Evolutionary conservation across 2,113 vertebrate genomes (phyloP), one percentile per base, ranked within the genome.

Genomic region (Pycnonotus jocosus): DNA sequence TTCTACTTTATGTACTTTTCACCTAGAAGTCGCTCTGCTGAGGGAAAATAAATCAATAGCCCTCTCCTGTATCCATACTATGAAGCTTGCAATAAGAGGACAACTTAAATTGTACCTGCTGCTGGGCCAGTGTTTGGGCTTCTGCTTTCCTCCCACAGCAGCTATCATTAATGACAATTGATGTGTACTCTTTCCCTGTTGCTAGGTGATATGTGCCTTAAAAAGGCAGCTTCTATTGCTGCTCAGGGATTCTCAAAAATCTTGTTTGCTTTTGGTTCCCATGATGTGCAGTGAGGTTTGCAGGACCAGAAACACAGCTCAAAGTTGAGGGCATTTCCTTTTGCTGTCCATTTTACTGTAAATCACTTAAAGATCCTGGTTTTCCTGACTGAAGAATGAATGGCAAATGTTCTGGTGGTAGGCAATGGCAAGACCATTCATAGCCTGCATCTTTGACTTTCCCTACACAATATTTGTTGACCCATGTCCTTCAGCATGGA

Each of bases 1-100:
- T 95, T 44, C 83, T 95, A 13, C 81, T 96, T 89, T 86, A 95
- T 94, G 53, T 88, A 88, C 82, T 90, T 93, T 93, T 81, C 88
- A 86, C 80, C 77, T 81, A 77, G 53, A n/a, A 64, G 69, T 83
- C 95, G 71, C 50, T 88, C 58, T 95, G 94, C 92, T 96, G 60
- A 76, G 72, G 62, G 86, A 81, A 90, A 95, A 96, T 90, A 96
- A 94, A 93, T 95, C 92, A 90, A 37, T 54, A 84, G 14, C 44
- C 54, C 57, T 85, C 81, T 89, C 84, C 81, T 21, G 19, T 82
- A 78, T 69, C 89, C 7, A 0, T 76, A 42, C 44, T 90, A 15
- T 69, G 72, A 51, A 93, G 56, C 80, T 74, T 76, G 76, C 69
- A 83, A 6, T 69, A 76, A 73, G 58, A 85, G 44, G 42, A 81